phyloP scores from a whole-genome alignment of 2,888 invertebrate species.

The Macrophya alboannulata region DNA sequence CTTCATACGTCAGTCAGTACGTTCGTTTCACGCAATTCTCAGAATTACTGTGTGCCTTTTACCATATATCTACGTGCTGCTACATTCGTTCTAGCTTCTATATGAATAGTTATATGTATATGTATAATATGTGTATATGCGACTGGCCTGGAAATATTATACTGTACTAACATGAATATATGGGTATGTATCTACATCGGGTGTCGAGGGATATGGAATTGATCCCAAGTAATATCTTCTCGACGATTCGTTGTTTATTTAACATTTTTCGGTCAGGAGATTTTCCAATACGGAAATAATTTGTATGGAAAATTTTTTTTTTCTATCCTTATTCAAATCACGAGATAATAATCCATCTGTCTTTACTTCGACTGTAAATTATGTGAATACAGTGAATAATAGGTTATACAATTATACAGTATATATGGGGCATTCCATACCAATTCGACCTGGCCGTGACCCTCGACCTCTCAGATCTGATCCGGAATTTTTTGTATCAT shows the following conservation, averaged over 20 bases:
- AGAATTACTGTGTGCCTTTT: neutral
- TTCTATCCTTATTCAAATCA: neutral
- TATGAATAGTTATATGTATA: neutral
- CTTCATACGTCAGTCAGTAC: neutral
- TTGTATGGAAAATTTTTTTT: neutral
- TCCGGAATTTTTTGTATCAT: too few relatives aligned
- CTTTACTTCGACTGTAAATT: too few relatives aligned
- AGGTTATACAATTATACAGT: neutral
- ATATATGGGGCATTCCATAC: too few relatives aligned
- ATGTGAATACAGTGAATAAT: neutral
- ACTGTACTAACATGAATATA: neutral
- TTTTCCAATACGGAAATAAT: neutral
- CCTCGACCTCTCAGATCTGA: too few relatives aligned
- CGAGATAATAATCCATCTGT: neutral
- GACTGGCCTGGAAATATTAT: constrained; percentile 9
- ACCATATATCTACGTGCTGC: neutral
- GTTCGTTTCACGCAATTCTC: constrained; percentile 44
- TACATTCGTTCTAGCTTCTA: constrained; percentile 20
- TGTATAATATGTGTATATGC: too few relatives aligned
- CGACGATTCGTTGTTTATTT: neutral
- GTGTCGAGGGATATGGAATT: constrained; percentile 18
- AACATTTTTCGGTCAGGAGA: neutral
- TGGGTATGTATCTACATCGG: neutral
- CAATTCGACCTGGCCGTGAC: too few relatives aligned
- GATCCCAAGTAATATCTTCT: constrained; percentile 18